These are phyloP conservation scores for Puntigrus tetrazona DNA, from an alignment of 2,113 vertebrate genomes.

Conservation along the genomic window DNA sequence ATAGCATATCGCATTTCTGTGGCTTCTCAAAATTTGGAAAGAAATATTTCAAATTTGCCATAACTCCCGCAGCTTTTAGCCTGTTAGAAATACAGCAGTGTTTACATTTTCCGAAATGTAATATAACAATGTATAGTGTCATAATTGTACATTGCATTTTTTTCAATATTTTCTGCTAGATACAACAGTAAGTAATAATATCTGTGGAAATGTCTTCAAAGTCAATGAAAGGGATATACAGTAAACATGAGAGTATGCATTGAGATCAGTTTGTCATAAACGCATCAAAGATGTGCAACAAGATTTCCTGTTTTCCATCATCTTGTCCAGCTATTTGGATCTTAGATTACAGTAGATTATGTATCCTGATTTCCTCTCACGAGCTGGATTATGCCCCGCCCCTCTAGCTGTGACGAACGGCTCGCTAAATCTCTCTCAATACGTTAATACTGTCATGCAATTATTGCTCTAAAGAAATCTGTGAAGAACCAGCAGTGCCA, in stretches of 20 bases:
- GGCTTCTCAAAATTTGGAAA: too few relatives aligned
- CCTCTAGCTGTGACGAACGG: constrained; percentile 62
- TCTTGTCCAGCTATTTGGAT: constrained; percentile 1
- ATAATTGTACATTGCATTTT: neutral
- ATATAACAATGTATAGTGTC: neutral
- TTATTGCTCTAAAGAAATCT: constrained; percentile 80
- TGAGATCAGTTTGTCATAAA: neutral
- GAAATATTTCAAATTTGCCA: neutral
- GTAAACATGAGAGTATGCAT: neutral
- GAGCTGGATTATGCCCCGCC: constrained; percentile 55
- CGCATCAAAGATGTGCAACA: neutral
- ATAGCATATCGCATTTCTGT: too few relatives aligned
- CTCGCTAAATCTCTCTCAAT: constrained; percentile 72
- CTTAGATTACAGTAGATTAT: constrained; percentile 59
- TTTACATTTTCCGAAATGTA: neutral
- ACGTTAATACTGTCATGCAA: constrained; percentile 79
- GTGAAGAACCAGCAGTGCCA: constrained; percentile 77
- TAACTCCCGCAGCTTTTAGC: neutral
- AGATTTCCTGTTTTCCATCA: constrained; percentile 8
- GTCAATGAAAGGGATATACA: neutral
- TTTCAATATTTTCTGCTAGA: neutral
- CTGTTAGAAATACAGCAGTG: neutral
- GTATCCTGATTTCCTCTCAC: constrained; percentile 64
- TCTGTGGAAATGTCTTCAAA: too few relatives aligned
- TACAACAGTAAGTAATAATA: too few relatives aligned